phyloP scores from a whole-genome alignment of 2,113 vertebrate genomes.

The Oostethus manadensis region DNA sequence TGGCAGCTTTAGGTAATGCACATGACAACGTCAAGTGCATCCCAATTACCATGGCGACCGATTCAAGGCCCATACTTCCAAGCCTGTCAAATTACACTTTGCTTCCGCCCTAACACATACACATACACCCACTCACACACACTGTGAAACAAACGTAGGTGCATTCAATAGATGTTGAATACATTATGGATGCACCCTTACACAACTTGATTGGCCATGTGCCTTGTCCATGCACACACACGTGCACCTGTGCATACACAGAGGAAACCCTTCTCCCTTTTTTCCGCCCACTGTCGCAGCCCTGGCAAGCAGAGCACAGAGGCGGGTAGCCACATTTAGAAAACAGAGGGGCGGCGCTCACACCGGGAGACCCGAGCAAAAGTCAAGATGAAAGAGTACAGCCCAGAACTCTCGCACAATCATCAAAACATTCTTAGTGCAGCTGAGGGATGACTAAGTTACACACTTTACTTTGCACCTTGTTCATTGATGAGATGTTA shows the following conservation, averaged over 20 bases:
- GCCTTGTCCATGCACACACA: slow-evolving; percentile 11
- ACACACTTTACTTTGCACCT: slow-evolving; percentile 22
- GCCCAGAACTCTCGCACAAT: slow-evolving; percentile 23
- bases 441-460: neutral
- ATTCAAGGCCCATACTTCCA: slow-evolving; percentile 43
- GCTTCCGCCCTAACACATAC: slow-evolving; percentile 22
- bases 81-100: slow-evolving; percentile 34
- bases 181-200: slow-evolving; percentile 31
- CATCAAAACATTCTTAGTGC: slow-evolving; percentile 35
- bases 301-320: slow-evolving; percentile 35
- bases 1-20: slow-evolving; percentile 1
- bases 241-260: slow-evolving; percentile 28
- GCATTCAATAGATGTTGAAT: slow-evolving; percentile 9
- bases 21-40: slow-evolving; percentile 50
- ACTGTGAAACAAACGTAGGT: neutral
- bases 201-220: slow-evolving; percentile 9
- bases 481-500: slow-evolving; percentile 27
- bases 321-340: slow-evolving; percentile 48
- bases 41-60: slow-evolving; percentile 54
- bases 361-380: slow-evolving; percentile 39
- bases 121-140: slow-evolving; percentile 16
- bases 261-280: slow-evolving; percentile 36
- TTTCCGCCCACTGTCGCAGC: slow-evolving; percentile 33
- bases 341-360: slow-evolving; percentile 54
- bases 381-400: slow-evolving; percentile 30